Conservation (phyloP, 2,113 vertebrate species). For the Cebus imitator region DNA sequence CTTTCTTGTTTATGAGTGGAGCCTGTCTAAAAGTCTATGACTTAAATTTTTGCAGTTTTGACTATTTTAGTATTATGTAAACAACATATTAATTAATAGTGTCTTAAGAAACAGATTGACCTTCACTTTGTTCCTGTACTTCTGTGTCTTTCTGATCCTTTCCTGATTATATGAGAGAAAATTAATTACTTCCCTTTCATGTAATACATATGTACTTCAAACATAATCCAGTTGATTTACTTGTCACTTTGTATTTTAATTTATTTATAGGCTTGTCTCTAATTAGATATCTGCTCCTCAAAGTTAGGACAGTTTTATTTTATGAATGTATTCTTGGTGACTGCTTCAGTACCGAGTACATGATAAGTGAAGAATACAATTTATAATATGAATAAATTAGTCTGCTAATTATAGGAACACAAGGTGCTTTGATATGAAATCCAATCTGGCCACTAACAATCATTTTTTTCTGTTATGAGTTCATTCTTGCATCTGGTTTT, state of each 20-base stretch:
- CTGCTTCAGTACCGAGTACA: neutral
- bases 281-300: neutral
- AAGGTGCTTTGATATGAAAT: neutral
- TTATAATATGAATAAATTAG: neutral
- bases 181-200: neutral
- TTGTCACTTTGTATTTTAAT: slow-evolving; percentile 6
- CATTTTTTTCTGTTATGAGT: neutral
- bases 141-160: neutral
- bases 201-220: neutral
- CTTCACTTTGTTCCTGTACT: neutral
- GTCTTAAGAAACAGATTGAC: neutral
- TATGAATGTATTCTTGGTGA: neutral
- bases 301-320: slow-evolving; percentile 1
- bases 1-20: neutral
- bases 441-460: neutral
- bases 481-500: slow-evolving; percentile 18
- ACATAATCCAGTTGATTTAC: neutral
- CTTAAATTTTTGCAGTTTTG: neutral
- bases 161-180: neutral
- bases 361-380: slow-evolving; percentile 9
- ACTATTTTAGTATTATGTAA: neutral
- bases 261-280: neutral
- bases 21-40: neutral
- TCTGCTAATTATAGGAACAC: neutral
- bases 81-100: neutral